These are phyloP conservation scores for Drosophila sechellia DNA, from an alignment of 1,140 invertebrate genomes.

Conservation along the genomic window DNA sequence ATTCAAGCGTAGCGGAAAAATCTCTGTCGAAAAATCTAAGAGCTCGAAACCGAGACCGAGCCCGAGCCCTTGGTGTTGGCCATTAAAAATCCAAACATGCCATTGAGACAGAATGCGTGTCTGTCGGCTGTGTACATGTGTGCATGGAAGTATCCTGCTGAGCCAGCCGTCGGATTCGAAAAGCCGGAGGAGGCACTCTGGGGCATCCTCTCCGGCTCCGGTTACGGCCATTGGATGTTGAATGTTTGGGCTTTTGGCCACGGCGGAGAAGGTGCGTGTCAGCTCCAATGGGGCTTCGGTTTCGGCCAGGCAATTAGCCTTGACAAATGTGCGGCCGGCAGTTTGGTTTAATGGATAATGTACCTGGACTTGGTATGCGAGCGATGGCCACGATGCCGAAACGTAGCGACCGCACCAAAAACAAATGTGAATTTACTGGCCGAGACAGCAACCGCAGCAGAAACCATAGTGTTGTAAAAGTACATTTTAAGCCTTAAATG, in stretches of 20 bases:
- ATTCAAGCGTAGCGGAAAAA: constrained; percentile 29
- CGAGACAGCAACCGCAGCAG: constrained; percentile 32
- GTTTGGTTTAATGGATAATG: constrained; percentile 74
- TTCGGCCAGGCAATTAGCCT: constrained; percentile 67
- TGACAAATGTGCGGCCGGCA: constrained; percentile 72
- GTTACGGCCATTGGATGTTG: constrained; percentile 14
- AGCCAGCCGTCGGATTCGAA: constrained; percentile 37
- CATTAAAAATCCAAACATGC: constrained; percentile 68
- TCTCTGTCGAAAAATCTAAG: constrained; percentile 40
- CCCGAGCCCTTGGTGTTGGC: constrained; percentile 34
- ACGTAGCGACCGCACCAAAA: constrained; percentile 3
- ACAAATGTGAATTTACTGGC: constrained; percentile 39
- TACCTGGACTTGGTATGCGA: constrained; percentile 53
- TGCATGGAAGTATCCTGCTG: constrained; percentile 50
- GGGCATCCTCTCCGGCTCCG: constrained; percentile 20
- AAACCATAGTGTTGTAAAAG: constrained; percentile 40
- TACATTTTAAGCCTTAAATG: constrained; percentile 51
- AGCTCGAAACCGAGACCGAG: neutral
- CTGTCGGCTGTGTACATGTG: constrained; percentile 11
- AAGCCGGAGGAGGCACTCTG: constrained; percentile 34
- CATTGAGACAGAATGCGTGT: constrained; percentile 53
- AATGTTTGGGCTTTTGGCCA: constrained; percentile 8
- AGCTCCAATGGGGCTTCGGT: constrained; percentile 60
- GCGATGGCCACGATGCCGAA: constrained; percentile 14
- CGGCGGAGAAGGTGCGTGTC: constrained; percentile 55